These are phyloP conservation scores for Pipa parva DNA, from an alignment of 2,113 vertebrate species.

Conservation along the genomic window DNA sequence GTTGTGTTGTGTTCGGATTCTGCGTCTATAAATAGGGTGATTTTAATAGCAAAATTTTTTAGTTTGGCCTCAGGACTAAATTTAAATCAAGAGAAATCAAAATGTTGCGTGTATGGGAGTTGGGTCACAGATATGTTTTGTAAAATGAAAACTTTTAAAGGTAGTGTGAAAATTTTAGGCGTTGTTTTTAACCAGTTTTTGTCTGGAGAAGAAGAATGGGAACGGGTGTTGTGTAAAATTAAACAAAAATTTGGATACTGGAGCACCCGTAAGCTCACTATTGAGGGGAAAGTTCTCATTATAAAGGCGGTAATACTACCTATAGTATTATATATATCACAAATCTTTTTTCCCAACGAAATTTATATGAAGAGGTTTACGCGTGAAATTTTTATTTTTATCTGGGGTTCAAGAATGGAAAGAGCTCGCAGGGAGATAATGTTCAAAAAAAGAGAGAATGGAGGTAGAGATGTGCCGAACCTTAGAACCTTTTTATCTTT, in stretches of 20 bases:
- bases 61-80: background rate
- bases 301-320: no score
- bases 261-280: no score
- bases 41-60: no score
- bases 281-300: background rate
- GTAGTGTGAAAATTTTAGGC: background rate
- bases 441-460: background rate
- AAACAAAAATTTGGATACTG: background rate
- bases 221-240: background rate
- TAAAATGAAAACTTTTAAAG: background rate
- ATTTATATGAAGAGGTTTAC: background rate
- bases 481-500: background rate
- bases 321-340: background rate
- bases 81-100: background rate
- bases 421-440: background rate
- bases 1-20: no score
- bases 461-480: background rate
- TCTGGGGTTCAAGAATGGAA: slow-evolving; percentile 3
- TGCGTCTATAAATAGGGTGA: background rate
- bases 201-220: background rate
- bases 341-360: background rate
- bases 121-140: background rate
- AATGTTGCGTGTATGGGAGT: background rate
- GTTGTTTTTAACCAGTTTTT: background rate
- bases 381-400: background rate